Evolutionary conservation across 2,797 vertebrate genomes (phyloP), one percentile per base, ranked within the genome.

Genomic region (Mormyrops attenuatus): DNA sequence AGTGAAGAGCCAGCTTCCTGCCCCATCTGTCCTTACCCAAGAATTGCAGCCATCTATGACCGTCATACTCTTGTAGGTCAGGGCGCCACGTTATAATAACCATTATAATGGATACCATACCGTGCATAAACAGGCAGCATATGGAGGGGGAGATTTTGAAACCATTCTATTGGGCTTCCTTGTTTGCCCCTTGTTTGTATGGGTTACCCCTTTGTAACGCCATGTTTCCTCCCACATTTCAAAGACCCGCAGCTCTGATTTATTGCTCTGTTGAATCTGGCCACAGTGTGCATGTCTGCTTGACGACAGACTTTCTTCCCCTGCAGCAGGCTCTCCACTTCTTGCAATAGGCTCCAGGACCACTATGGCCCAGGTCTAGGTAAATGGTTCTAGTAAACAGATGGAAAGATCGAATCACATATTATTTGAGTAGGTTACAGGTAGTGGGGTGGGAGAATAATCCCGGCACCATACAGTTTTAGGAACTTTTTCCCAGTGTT

Each of bases 1-100:
- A 91, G 91, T 93, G 38, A 91, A 95, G 95, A 95, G 17, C 95
- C 95, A 92, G 92, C 93, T 94, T 94, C 92, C 94, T 92, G 93
- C 91, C 91, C 87, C 47, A 7, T 66, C 41, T 41, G 73, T 41
- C 38, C 73, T 80, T 44, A 26, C 47, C 60, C 44, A 63, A 50
- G 41, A 30, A 47, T 9, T 2, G 41, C 41, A 63, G 44, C 57
- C 63, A 47, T 26, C 22, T 47, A 69, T 22, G 41, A 80, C 73
- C 73, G 13, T 20, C 34, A 30, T n/a, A n/a, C 38, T 41, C 38
- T 47, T 20, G 66, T 73, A 80, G 73, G 17, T 41, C 73, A 15
- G 7, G 17, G 17, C 2, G 5, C 34, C 6, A 20, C 6, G 6
- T 80, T 13, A 80, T 44, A 38, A 20, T 80, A 41, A 38, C 73